Percentiles rank a stretch among this genome's conserved stretches.
These are phyloP conservation scores for Pachycephus smyrnensis DNA, from an alignment of 2,888 invertebrate genomes.

Conservation along the genomic window DNA sequence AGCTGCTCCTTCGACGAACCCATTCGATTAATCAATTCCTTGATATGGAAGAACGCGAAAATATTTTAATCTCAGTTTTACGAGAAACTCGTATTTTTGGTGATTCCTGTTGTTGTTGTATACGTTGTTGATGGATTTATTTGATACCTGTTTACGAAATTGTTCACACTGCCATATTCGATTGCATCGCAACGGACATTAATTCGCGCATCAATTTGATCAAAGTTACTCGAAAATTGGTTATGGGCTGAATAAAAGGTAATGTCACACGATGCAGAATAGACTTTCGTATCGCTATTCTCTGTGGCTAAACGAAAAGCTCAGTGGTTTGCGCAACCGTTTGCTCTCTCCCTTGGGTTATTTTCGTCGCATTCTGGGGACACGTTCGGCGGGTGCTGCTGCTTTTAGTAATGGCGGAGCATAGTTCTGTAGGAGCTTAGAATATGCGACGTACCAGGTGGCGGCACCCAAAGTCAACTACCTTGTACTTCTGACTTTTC, in stretches of 20 bases:
- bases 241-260: neutral
- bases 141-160: neutral
- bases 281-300: neutral
- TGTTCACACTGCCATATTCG: neutral
- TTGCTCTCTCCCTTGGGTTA: neutral
- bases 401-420: neutral
- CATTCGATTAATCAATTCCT: no score
- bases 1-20: no score
- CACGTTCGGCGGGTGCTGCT: neutral
- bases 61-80: no score
- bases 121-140: neutral
- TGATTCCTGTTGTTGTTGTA: no score
- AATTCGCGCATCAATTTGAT: neutral
- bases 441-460: conserved; percentile 51
- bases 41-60: no score
- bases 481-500: neutral
- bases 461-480: conserved; percentile 12
- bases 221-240: neutral
- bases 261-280: neutral
- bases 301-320: neutral
- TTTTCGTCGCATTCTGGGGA: neutral
- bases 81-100: no score
- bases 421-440: conserved; percentile 13
- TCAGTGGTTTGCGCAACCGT: neutral
- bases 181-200: neutral